phyloP scores from a whole-genome alignment of 2,888 invertebrate species.

The Phoronis australis region DNA sequence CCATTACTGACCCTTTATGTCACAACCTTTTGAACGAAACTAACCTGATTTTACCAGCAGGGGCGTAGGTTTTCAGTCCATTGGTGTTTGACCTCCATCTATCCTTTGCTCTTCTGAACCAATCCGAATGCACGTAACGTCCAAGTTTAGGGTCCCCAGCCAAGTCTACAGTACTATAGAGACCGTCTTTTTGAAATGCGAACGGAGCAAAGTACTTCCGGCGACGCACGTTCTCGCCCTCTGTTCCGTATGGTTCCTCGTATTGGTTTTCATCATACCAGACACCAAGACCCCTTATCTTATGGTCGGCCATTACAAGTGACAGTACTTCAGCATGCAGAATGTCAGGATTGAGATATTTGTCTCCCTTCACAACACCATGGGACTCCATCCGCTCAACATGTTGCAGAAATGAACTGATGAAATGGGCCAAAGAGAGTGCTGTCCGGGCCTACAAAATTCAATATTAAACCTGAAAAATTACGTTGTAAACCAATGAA shows the following conservation, averaged over 20 bases:
- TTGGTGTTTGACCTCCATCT: conserved; percentile 94
- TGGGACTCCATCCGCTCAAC: conserved; percentile 52
- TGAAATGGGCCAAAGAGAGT: conserved; percentile 88
- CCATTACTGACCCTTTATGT: too few relatives aligned
- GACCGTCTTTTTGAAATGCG: too few relatives aligned
- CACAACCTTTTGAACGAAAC: too few relatives aligned
- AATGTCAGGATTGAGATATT: too few relatives aligned
- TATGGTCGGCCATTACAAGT: conserved; percentile 81
- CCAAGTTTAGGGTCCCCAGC: too few relatives aligned
- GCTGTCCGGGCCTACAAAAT: conserved; percentile 98
- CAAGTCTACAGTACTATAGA: too few relatives aligned
- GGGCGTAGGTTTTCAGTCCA: conserved; percentile 76
- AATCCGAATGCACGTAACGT: conserved; percentile 74
- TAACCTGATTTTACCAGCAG: too few relatives aligned
- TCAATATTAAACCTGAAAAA: too few relatives aligned
- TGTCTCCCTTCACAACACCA: too few relatives aligned
- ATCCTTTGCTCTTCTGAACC: conserved; percentile 83
- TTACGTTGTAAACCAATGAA: too few relatives aligned
- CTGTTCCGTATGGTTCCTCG: conserved; percentile 34
- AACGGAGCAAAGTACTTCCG: conserved; percentile 74
- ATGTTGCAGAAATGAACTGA: conserved; percentile 83
- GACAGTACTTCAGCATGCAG: conserved; percentile 93
- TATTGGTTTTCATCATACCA: conserved; percentile 93
- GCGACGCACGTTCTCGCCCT: conserved; percentile 39
- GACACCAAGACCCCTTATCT: conserved; percentile 86